These are phyloP conservation scores for Nomia melanderi DNA, from an alignment of 1,140 invertebrate species.

Conservation along the genomic window DNA sequence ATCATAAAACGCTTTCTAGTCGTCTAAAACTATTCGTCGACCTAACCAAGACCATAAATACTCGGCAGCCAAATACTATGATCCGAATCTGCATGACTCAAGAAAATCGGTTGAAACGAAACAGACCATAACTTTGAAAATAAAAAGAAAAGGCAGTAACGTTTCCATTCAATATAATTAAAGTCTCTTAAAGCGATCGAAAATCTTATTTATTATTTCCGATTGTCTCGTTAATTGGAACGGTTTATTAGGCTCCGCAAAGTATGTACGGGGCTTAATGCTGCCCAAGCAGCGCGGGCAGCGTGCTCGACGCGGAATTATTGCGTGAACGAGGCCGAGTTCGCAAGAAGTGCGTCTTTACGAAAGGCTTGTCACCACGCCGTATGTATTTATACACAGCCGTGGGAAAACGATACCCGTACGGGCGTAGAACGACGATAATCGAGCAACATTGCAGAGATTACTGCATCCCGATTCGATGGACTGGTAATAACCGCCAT, in stretches of 20 bases:
- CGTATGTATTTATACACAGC: conserved; percentile 30
- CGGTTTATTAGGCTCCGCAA: not conserved
- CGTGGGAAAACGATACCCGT: conserved; percentile 57
- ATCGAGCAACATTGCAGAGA: conserved; percentile 55
- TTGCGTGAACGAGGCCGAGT: conserved; percentile 15
- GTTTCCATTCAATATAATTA: too few relatives aligned
- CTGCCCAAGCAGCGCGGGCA: too few relatives aligned
- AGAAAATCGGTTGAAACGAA: too few relatives aligned
- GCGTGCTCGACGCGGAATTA: conserved; percentile 25
- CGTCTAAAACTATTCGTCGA: too few relatives aligned
- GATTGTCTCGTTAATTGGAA: not conserved
- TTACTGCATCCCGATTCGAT: conserved; percentile 56
- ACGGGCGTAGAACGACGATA: conserved; percentile 42
- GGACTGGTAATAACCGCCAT: conserved; percentile 15
- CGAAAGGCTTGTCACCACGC: conserved; percentile 47
- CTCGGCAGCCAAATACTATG: too few relatives aligned
- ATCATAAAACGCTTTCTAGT: too few relatives aligned
- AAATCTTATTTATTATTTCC: not conserved
- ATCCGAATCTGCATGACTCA: too few relatives aligned
- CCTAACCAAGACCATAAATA: too few relatives aligned
- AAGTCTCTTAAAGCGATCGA: not conserved
- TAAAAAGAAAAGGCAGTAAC: too few relatives aligned
- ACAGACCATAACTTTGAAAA: too few relatives aligned
- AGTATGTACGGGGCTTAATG: not conserved
- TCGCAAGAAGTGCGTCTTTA: conserved; percentile 42